A percentile compares a stretch with the other conserved stretches of the same genome.
Conservation (phyloP, 1,140 invertebrate genomes). For the Drosophila kohkoa region DNA sequence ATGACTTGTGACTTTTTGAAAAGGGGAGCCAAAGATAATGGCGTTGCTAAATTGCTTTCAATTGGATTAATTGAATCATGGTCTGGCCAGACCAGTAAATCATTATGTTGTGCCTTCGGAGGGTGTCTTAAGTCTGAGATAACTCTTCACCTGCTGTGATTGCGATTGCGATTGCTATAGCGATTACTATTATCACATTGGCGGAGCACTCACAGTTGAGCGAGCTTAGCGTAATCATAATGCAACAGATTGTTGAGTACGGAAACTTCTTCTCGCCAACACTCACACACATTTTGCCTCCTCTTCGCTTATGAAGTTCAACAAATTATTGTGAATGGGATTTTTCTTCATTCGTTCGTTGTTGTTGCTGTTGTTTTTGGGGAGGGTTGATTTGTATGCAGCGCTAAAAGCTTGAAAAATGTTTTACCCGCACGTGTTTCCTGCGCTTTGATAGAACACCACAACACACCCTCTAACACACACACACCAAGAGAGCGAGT, state of each 20-base stretch:
- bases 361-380: constrained; percentile 36
- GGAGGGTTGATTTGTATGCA: constrained; percentile 81
- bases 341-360: constrained; percentile 33
- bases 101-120: neutral
- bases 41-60: constrained; percentile 65
- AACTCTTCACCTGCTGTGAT: constrained; percentile 10
- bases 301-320: constrained; percentile 72
- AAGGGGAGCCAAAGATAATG: constrained; percentile 35
- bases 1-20: neutral
- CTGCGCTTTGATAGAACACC: constrained; percentile 76
- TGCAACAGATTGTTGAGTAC: constrained; percentile 71
- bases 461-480: constrained; percentile 29
- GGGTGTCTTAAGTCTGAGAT: constrained; percentile 1
- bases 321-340: constrained; percentile 82
- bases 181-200: constrained; percentile 47
- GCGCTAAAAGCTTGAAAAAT: constrained; percentile 83
- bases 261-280: constrained; percentile 21
- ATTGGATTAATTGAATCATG: constrained; percentile 68
- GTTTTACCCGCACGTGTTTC: constrained; percentile 82
- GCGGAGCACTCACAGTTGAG: constrained; percentile 13
- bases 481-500: constrained; percentile 29
- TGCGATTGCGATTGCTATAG: constrained; percentile 12
- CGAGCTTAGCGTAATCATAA: constrained; percentile 58
- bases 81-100: neutral
- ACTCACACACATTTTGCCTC: neutral